Percentiles rank a stretch among this genome's conserved stretches.
Evolutionary conservation across 2,113 vertebrate species (phyloP).

Genomic region (Chinchilla lanigera): DNA sequence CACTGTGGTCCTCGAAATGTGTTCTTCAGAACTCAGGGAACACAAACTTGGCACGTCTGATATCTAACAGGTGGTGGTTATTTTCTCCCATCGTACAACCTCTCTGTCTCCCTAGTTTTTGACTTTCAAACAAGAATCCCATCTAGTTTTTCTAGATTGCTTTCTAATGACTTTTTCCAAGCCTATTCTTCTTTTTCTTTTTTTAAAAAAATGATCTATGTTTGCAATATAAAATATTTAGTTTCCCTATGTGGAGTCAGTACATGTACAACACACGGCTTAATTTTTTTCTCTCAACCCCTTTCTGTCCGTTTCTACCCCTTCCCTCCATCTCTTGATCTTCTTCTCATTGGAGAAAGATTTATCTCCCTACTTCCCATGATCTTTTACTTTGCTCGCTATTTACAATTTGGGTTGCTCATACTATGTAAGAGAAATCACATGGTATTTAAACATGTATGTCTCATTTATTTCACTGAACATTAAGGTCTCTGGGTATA

Average conservation of each 20-base stretch:
- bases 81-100: neutral
- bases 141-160: neutral
- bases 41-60: neutral
- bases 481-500: neutral
- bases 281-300: neutral
- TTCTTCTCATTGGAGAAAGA: neutral
- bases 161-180: neutral
- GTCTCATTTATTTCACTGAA: neutral
- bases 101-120: neutral
- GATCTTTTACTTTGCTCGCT: neutral
- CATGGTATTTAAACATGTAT: neutral
- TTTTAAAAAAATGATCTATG: neutral
- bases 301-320: neutral
- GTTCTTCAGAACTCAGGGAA: neutral
- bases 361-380: neutral
- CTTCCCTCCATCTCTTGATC: neutral
- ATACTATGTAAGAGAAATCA: no score
- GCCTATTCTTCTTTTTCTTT: neutral
- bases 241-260: neutral
- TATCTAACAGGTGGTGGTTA: neutral
- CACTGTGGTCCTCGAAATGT: neutral
- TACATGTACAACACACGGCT: neutral
- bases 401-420: neutral
- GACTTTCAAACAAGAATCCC: neutral
- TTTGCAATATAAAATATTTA: neutral